Conservation (phyloP, 2,113 vertebrate species). For the Caretta caretta region DNA sequence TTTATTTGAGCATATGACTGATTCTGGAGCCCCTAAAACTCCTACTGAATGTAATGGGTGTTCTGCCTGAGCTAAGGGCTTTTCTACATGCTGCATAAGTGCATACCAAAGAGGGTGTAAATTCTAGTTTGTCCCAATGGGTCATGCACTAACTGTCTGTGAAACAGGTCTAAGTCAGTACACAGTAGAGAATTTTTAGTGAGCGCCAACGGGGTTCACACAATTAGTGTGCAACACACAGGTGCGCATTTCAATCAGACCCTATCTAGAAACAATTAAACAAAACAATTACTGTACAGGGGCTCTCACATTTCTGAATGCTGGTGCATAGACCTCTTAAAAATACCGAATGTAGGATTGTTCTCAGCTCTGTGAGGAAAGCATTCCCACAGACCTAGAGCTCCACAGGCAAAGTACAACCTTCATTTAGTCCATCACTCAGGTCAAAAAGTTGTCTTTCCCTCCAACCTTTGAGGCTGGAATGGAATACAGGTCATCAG, state of each 20-base stretch:
- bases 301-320: not conserved
- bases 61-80: not conserved
- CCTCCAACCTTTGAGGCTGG: not conserved
- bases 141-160: not conserved
- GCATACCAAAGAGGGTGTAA: not conserved
- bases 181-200: not conserved
- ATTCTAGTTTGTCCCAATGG: not conserved
- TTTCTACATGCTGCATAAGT: not conserved
- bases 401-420: not conserved
- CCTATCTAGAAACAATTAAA: not conserved
- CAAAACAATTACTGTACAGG: not conserved
- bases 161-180: not conserved
- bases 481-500: constrained; percentile 12
- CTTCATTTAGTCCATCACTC: constrained; percentile 3
- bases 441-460: constrained; percentile 17
- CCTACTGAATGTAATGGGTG: not conserved
- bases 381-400: not conserved
- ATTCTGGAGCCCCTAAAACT: not conserved
- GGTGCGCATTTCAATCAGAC: not conserved
- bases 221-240: not conserved
- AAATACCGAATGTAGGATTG: not conserved
- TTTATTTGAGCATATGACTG: not conserved
- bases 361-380: not conserved
- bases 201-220: not conserved
- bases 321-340: constrained; percentile 10